These are phyloP conservation scores for Masticophis lateralis DNA, from an alignment of 2,797 vertebrate species.

Conservation along the genomic window DNA sequence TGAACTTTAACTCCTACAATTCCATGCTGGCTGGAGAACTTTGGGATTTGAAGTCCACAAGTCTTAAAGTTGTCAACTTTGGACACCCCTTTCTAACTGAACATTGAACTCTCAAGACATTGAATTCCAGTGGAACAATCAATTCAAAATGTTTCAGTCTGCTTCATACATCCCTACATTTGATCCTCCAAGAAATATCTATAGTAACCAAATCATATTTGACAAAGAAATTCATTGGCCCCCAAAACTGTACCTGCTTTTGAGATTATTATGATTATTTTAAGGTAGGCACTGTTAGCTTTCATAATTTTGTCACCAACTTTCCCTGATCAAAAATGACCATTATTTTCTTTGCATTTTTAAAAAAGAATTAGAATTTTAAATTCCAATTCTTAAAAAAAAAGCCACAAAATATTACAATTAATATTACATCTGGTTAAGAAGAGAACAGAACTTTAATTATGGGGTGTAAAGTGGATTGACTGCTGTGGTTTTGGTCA, in stretches of 20 bases:
- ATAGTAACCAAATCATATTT: constrained; percentile 13
- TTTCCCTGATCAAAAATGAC: constrained; percentile 24
- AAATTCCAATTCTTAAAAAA: constrained; percentile 50
- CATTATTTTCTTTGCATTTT: background rate
- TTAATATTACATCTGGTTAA: constrained; percentile 51
- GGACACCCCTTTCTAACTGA: background rate
- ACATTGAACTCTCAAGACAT: background rate
- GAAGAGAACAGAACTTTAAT: constrained; percentile 63
- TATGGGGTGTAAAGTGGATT: constrained; percentile 60
- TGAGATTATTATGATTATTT: constrained; percentile 33
- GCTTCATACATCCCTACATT: background rate
- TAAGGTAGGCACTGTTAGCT: constrained; percentile 54
- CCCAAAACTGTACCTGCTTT: constrained; percentile 5
- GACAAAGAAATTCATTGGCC: background rate
- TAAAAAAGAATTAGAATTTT: constrained; percentile 2
- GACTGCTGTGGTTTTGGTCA: constrained; percentile 59
- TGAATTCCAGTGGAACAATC: background rate
- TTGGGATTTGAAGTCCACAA: background rate
- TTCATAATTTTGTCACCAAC: constrained; percentile 45
- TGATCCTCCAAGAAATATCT: background rate
- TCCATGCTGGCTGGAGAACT: background rate
- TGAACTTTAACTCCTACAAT: background rate
- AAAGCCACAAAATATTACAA: constrained; percentile 39
- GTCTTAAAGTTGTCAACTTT: background rate
- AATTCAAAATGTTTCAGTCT: background rate